These are phyloP conservation scores for Pogona vitticeps DNA, from an alignment of 2,113 vertebrate genomes.

Conservation along the genomic window DNA sequence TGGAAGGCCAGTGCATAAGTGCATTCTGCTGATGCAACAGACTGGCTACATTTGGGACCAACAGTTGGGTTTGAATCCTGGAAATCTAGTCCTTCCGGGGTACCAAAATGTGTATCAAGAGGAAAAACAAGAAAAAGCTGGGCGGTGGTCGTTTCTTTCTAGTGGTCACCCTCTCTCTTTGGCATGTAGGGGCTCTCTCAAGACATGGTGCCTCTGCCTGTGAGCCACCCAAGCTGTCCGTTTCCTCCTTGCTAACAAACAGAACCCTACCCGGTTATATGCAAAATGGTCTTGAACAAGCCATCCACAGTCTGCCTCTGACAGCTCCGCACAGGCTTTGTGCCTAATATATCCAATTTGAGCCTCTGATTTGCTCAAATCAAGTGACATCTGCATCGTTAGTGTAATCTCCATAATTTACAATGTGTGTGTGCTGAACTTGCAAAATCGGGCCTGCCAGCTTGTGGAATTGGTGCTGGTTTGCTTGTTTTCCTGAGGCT, in stretches of 20 bases:
- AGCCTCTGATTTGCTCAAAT: neutral
- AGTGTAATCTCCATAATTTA: neutral
- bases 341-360: neutral
- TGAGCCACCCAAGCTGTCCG: too few species aligned
- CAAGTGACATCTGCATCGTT: neutral
- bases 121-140: neutral
- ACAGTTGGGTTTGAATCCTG: too few species aligned
- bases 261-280: too few species aligned
- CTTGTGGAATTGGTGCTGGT: neutral
- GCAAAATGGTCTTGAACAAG: neutral
- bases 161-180: too few species aligned
- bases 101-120: constrained; percentile 29
- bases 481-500: neutral
- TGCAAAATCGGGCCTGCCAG: neutral
- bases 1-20: too few species aligned
- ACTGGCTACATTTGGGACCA: too few species aligned
- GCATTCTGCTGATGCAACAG: too few species aligned
- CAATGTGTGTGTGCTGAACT: neutral
- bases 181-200: neutral
- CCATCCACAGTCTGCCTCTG: neutral
- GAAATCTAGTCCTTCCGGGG: too few species aligned
- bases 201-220: too few species aligned
- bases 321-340: neutral
- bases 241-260: neutral
- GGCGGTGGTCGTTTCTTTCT: too few species aligned